Conservation (phyloP, 2,888 invertebrate genomes). For the Drosophila mayaguana region DNA sequence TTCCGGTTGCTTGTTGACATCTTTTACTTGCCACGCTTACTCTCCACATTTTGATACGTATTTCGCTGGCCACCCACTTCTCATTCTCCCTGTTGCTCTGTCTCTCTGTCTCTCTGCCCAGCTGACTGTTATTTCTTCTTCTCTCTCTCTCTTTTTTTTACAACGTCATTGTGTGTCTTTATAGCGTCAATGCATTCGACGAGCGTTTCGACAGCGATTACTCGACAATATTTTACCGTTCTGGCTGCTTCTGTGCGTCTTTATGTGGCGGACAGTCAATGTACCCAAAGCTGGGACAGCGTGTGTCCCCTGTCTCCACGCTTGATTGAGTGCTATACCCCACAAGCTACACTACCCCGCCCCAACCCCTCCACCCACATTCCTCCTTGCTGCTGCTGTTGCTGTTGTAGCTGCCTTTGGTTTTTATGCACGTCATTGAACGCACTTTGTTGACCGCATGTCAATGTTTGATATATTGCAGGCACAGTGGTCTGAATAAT, state of each 20-base stretch:
- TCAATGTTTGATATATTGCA: conserved; percentile 72
- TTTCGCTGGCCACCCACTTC: conserved; percentile 2
- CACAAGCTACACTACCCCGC: background rate
- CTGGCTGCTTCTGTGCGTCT: conserved; percentile 40
- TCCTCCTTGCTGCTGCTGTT: conserved; percentile 22
- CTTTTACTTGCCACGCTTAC: conserved; percentile 17
- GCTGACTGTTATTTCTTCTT: conserved; percentile 3
- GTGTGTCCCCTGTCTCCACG: conserved; percentile 51
- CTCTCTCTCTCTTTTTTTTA: conserved; percentile 30
- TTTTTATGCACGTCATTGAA: conserved; percentile 80
- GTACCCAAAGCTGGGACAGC: conserved; percentile 40
- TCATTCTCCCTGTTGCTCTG: background rate
- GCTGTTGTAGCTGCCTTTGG: conserved; percentile 43
- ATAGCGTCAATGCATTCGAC: conserved; percentile 56
- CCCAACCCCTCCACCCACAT: background rate
- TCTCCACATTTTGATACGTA: conserved; percentile 4
- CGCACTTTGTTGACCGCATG: conserved; percentile 80
- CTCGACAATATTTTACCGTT: conserved; percentile 80
- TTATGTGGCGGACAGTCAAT: conserved; percentile 52
- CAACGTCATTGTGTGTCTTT: conserved; percentile 65
- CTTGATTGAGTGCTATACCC: conserved; percentile 71
- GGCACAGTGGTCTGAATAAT: conserved; percentile 53
- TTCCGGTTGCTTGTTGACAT: conserved; percentile 46
- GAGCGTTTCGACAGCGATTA: conserved; percentile 75
- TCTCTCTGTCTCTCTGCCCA: background rate